Percentiles rank a stretch among this genome's conserved stretches.
These are phyloP conservation scores for Electrophaes corylata DNA, from an alignment of 2,888 invertebrate genomes.

Conservation along the genomic window DNA sequence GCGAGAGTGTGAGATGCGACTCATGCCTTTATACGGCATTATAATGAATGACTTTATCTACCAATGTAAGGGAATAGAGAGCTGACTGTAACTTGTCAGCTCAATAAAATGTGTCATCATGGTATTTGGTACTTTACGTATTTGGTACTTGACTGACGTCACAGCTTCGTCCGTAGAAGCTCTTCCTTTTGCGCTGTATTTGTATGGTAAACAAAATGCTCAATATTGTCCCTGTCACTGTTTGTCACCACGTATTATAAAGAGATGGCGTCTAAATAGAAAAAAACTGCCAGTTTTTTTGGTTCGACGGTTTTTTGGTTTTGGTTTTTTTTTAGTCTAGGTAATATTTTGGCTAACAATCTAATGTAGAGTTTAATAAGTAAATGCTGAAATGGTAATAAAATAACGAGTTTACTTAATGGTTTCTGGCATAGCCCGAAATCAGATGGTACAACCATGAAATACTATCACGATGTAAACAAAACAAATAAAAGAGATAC, in stretches of 20 bases:
- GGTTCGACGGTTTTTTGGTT: too few species aligned
- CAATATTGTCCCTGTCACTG: too few species aligned
- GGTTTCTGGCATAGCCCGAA: conserved; percentile 7
- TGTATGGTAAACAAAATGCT: too few species aligned
- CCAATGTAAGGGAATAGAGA: conserved; percentile 6
- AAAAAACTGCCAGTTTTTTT: too few species aligned
- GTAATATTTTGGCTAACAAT: too few species aligned
- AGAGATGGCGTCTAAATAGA: too few species aligned
- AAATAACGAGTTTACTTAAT: conserved; percentile 8
- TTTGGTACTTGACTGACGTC: too few species aligned
- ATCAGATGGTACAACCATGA: conserved; percentile 25
- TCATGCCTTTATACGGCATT: conserved; percentile 30
- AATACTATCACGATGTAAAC: conserved; percentile 26
- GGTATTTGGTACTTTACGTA: background rate
- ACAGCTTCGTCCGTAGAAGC: too few species aligned
- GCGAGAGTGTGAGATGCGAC: conserved; percentile 39
- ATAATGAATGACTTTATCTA: conserved; percentile 18
- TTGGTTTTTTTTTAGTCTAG: too few species aligned
- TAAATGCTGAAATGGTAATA: conserved; percentile 4
- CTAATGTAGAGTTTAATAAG: background rate
- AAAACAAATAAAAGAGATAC: conserved; percentile 33
- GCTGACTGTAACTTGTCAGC: background rate
- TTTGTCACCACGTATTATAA: too few species aligned
- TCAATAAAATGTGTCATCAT: background rate
- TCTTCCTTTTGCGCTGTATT: too few species aligned